These are phyloP conservation scores for Mobula birostris DNA, from an alignment of 2,113 vertebrate genomes.

Conservation along the genomic window DNA sequence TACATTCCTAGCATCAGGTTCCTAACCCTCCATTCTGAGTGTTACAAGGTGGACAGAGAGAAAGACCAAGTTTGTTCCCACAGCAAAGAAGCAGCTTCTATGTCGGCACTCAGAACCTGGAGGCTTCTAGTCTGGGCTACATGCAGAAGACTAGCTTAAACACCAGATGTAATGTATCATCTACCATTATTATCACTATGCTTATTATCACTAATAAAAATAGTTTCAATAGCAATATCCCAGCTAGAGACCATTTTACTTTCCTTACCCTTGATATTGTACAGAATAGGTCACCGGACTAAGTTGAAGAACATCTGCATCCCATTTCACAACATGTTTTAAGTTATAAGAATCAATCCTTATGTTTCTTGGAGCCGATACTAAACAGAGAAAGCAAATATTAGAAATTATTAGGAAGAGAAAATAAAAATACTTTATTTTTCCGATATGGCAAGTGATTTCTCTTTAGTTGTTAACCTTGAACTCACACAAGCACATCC, in stretches of 20 bases:
- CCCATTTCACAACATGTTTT: not conserved
- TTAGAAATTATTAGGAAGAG: not conserved
- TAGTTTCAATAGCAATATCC: not conserved
- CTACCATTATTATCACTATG: not conserved
- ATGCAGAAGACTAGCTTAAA: no score
- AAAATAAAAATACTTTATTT: not conserved
- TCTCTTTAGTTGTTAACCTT: no score
- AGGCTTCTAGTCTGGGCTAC: no score
- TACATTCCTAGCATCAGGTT: no score
- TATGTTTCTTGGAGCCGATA: not conserved
- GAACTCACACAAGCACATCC: no score
- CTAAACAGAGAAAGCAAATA: not conserved
- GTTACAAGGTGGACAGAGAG: no score
- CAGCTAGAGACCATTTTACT: not conserved
- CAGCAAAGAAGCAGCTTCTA: no score
- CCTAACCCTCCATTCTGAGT: no score
- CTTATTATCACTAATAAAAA: not conserved
- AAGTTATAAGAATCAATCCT: not conserved
- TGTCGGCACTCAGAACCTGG: no score
- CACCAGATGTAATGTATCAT: no score
- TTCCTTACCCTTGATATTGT: slow-evolving; percentile 28
- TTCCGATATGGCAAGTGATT: no score
- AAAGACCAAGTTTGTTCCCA: no score
- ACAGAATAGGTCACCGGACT: slow-evolving; percentile 21
- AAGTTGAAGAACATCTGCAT: not conserved